Base-by-base conservation (phyloP, 2,888 invertebrate species). In the Apamea anceps region DNA sequence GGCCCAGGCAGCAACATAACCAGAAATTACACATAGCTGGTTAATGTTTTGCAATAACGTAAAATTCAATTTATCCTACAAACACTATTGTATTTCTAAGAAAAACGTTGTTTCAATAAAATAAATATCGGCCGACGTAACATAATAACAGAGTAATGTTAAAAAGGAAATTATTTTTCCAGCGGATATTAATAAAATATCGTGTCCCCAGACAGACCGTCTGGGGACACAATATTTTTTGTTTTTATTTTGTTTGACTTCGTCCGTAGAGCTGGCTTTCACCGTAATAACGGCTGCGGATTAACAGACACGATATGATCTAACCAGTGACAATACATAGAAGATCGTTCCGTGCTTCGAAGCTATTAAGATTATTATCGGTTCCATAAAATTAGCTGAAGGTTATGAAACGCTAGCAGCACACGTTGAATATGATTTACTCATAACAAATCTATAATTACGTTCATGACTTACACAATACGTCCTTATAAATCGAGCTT, bases 361-460 rank as follows among this genome's bases (percentile, higher is more conserved):
- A 78, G 82, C 89, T 84, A 92, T 93, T 92, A 90, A 91, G 93
- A 94, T 93, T 82, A 78, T 75, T 90, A 94, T 94, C 93, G 80
- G 80, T 81, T 82, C 81, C 90, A 90, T 91, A 90, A 91, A 92
- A 91, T 91, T 93, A 91, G 91, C 91, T 82, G 84, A 91, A 91
- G 87, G 86, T 81, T 89, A 90, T 87, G 89, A 89, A 92, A 91
- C 88, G 85, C 86, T 89, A 89, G 90, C 89, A 86, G 87, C 85
- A 91, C 87, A 90, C 86, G 84, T 86, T 90, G 87, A 83, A 88
- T 88, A 88, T 91, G 84, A 92, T 93, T 92, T 91, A 92, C 89
- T 91, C 87, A 91, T 90, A 89, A 84, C 88, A 89, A 91, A 90
- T 87, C 91, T 91, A 91, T 93, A 91, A 93, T 94, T 93, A 94